A percentile compares a stretch with the other conserved stretches of the same genome.
Evolutionary conservation across 2,113 vertebrate species (phyloP).

Genomic region (Trichechus manatus): DNA sequence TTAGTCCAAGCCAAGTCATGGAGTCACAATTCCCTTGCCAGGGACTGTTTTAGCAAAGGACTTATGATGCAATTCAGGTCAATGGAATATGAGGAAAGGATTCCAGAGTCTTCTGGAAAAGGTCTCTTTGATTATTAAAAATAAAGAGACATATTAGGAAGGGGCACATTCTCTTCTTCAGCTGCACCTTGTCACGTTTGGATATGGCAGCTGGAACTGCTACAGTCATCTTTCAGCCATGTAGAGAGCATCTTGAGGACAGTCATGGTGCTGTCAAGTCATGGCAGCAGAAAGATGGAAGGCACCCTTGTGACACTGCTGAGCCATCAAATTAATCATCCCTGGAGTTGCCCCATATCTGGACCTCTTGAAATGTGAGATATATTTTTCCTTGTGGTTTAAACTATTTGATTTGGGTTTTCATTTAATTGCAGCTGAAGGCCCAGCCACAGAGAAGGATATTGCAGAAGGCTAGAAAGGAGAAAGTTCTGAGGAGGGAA

Average conservation of each 20-base stretch:
- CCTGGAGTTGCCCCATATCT: background rate
- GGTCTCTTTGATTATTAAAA: background rate
- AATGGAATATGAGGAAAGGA: conserved; percentile 5
- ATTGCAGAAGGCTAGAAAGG: background rate
- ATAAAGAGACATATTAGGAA: background rate
- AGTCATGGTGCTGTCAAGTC: background rate
- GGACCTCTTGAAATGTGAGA: background rate
- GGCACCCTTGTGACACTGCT: no score
- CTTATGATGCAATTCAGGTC: background rate
- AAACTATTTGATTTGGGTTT: background rate
- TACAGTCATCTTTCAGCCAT: background rate
- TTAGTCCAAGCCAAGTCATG: background rate
- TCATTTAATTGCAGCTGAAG: background rate
- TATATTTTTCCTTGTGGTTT: background rate
- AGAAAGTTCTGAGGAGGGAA: background rate
- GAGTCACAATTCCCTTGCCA: background rate
- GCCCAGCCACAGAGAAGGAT: background rate
- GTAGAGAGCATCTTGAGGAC: background rate
- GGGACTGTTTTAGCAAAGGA: background rate
- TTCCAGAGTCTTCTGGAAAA: background rate
- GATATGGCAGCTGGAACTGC: background rate
- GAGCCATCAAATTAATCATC: background rate
- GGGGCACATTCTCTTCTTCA: background rate
- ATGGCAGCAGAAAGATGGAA: background rate
- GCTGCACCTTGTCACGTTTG: background rate